Base-by-base conservation (phyloP, 1,140 invertebrate genomes). In the Heliconius congener region DNA sequence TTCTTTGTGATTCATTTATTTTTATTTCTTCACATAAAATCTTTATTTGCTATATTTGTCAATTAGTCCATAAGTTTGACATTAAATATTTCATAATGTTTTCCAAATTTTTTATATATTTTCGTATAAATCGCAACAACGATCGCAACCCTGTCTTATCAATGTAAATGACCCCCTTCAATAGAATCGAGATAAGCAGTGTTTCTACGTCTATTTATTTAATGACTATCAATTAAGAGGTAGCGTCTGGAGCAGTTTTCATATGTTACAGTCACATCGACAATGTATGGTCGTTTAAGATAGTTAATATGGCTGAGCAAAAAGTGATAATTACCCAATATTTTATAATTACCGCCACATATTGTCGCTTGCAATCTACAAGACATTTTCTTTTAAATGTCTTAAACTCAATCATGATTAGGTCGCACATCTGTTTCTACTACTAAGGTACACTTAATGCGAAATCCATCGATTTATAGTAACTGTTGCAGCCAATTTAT, bases 151-250 rank as follows among this genome's bases (percentile, higher is more conserved):
- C 77, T 81, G 73, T 73, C 79, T 85, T 85, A 85, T 85, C 83
- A 81, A 81, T 78, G 83, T 84, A 81, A 85, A 84, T 85, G 78
- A 76, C 70, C 74, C 77, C 73, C 75, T 76, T 80, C 79, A 71
- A 75, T 82, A 81, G 78, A 85, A 84, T 86, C 81, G 82, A 86
- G 86, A 86, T 86, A 86, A 85, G 82, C 77, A 73, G 77, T 80
- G 78, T 83, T 81, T 87, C 81, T 73, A 80, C 85, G 79, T 78
- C 81, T 86, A 86, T 87, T 86, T 83, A 85, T 84, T 79, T 86
- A 88, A 88, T 88, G 84, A 57, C 13, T 83, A 84, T 84, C 84
- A 86, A 88, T 88, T 88, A 87, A 87, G 78, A 72, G 72, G 82
- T 85, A 82, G 79, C 83, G 71, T 71, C 73, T 73, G 57, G 73